These are phyloP conservation scores for Probaryconus sp. DNA, from an alignment of 1,140 invertebrate species.

Conservation along the genomic window DNA sequence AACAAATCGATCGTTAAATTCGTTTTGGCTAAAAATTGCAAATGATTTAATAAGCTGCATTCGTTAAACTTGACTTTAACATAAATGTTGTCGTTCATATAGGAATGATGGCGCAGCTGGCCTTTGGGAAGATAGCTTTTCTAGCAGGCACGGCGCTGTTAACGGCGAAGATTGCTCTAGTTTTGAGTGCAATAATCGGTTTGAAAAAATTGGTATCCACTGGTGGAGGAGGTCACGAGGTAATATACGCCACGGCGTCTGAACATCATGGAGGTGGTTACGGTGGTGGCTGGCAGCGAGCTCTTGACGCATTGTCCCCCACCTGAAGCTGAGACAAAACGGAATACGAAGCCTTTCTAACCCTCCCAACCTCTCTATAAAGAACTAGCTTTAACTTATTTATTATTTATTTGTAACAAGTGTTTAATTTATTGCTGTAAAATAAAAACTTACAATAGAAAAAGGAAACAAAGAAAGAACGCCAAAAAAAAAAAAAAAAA, in stretches of 20 bases:
- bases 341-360: not conserved
- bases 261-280: constrained; percentile 74
- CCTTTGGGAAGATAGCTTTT: constrained; percentile 83
- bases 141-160: constrained; percentile 83
- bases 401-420: constrained; percentile 56
- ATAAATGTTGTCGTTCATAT: constrained; percentile 1
- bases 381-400: constrained; percentile 54
- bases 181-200: constrained; percentile 82
- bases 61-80: too few relatives aligned
- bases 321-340: too few relatives aligned
- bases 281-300: constrained; percentile 79
- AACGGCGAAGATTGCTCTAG: constrained; percentile 83
- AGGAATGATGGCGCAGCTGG: constrained; percentile 82
- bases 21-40: too few relatives aligned
- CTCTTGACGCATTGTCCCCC: constrained; percentile 71
- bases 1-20: too few relatives aligned
- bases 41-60: too few relatives aligned
- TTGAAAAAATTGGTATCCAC: constrained; percentile 81
- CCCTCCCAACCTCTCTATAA: not conserved
- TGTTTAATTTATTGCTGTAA: constrained; percentile 45
- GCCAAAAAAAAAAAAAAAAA: constrained; percentile 15
- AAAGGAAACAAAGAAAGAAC: constrained; percentile 4
- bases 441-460: constrained; percentile 28
- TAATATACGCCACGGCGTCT: constrained; percentile 80
- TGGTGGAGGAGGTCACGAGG: constrained; percentile 79